Conservation (phyloP, 2,797 vertebrate genomes). For the Myotis myotis region DNA sequence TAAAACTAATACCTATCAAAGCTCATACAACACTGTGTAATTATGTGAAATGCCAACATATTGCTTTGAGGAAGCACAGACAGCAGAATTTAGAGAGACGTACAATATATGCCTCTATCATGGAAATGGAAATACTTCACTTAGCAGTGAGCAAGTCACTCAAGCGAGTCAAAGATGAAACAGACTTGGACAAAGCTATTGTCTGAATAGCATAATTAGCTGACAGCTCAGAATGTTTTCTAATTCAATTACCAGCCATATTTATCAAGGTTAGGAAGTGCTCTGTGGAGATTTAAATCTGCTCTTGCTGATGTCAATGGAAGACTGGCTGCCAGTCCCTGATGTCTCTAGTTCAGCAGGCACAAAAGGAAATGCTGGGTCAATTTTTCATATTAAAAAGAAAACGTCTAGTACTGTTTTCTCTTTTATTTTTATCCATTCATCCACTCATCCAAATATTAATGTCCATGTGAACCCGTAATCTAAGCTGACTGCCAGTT, state of each 20-base stretch:
- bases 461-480: conserved; percentile 34
- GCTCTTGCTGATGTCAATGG: conserved; percentile 81
- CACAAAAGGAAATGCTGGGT: conserved; percentile 65
- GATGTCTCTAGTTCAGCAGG: conserved; percentile 76
- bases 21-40: background rate
- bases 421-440: background rate
- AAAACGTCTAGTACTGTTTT: conserved; percentile 13
- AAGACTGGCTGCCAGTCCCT: conserved; percentile 74
- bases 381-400: conserved; percentile 68
- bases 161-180: conserved; percentile 81
- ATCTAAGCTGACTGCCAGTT: background rate
- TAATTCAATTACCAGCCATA: conserved; percentile 85
- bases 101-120: conserved; percentile 62
- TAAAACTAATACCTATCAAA: background rate
- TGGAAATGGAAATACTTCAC: conserved; percentile 71
- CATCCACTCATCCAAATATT: background rate
- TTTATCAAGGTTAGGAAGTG: conserved; percentile 77
- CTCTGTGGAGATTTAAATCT: conserved; percentile 78
- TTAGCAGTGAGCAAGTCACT: conserved; percentile 73
- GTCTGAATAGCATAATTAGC: conserved; percentile 83
- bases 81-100: conserved; percentile 47
- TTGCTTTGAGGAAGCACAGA: background rate
- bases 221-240: conserved; percentile 80
- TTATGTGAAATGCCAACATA: background rate
- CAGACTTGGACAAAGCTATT: conserved; percentile 81